These are phyloP conservation scores for Pycnomerus fuliginosus DNA, from an alignment of 2,888 invertebrate genomes.

Conservation along the genomic window DNA sequence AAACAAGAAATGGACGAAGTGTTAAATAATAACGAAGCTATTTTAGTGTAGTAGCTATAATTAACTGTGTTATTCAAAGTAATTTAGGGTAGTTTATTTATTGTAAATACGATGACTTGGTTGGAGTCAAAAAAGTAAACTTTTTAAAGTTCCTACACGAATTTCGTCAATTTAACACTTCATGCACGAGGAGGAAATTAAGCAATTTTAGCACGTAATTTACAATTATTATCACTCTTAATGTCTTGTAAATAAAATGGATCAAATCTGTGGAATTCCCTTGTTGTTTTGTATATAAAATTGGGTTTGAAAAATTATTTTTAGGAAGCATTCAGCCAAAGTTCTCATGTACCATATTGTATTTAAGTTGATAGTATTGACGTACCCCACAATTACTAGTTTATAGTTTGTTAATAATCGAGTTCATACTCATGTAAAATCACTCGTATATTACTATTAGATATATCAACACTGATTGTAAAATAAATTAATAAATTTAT, in stretches of 20 bases:
- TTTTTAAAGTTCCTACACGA: constrained; percentile 44
- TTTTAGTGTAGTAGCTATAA: too few species aligned
- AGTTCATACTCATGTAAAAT: constrained; percentile 34
- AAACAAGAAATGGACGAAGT: constrained; percentile 50
- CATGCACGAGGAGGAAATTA: constrained; percentile 5
- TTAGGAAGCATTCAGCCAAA: constrained; percentile 36
- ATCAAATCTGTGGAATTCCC: constrained; percentile 13
- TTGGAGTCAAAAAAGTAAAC: constrained; percentile 18
- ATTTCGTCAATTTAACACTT: constrained; percentile 33
- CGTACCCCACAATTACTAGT: too few species aligned
- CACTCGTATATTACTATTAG: constrained; percentile 33
- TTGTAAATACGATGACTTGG: constrained; percentile 26
- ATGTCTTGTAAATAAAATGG: constrained; percentile 18
- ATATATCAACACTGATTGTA: constrained; percentile 36
- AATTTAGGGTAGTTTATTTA: constrained; percentile 20
- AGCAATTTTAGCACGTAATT: constrained; percentile 18
- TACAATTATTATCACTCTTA: constrained; percentile 6
- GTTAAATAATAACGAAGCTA: constrained; percentile 64
- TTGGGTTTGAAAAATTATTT: constrained; percentile 21
- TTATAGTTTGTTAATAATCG: constrained; percentile 36
- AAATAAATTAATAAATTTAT: constrained; percentile 40
- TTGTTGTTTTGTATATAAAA: constrained; percentile 22
- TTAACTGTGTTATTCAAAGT: constrained; percentile 22
- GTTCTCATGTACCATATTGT: constrained; percentile 28
- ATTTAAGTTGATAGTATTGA: constrained; percentile 28